Evolutionary conservation across 2,888 invertebrate species (phyloP).

Genomic region (Cosmia trapezina): DNA sequence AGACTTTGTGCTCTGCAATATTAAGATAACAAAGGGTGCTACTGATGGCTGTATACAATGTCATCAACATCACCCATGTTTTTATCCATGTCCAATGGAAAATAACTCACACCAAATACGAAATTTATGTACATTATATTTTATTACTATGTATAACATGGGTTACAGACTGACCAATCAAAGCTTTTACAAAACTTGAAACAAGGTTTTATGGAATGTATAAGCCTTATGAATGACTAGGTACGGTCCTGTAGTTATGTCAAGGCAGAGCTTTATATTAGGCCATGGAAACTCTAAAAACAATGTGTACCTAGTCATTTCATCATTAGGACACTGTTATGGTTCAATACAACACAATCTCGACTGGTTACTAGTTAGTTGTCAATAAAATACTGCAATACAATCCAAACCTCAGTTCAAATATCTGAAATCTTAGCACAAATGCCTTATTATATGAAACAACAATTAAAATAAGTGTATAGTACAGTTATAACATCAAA

Average conservation of each 20-base stretch:
- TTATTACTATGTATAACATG: slow-evolving; percentile 68
- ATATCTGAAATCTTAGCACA: slow-evolving; percentile 82
- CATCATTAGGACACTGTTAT: slow-evolving; percentile 78
- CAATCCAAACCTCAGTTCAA: slow-evolving; percentile 76
- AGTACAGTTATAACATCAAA: slow-evolving; percentile 62
- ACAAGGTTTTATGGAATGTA: slow-evolving; percentile 88
- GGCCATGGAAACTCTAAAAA: slow-evolving; percentile 65
- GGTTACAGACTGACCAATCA: slow-evolving; percentile 78
- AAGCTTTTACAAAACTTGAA: slow-evolving; percentile 82
- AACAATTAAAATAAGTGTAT: slow-evolving; percentile 56
- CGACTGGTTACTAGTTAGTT: slow-evolving; percentile 76
- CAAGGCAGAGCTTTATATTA: slow-evolving; percentile 51
- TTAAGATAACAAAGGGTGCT: slow-evolving; percentile 23
- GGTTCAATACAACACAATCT: slow-evolving; percentile 78
- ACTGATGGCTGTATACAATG: slow-evolving; percentile 34
- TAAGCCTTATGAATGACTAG: slow-evolving; percentile 85
- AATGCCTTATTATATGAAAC: slow-evolving; percentile 68
- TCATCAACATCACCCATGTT: slow-evolving; percentile 32
- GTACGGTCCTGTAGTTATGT: slow-evolving; percentile 74
- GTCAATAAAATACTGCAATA: slow-evolving; percentile 86
- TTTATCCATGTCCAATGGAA: slow-evolving; percentile 68
- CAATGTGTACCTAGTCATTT: slow-evolving; percentile 82
- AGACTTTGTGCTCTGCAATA: slow-evolving; percentile 48
- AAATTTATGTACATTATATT: slow-evolving; percentile 72
- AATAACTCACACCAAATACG: slow-evolving; percentile 68